Percentiles rank a stretch among this genome's conserved stretches.
Conservation (phyloP, 2,888 invertebrate species). For the Digitonthophagus gazella region DNA sequence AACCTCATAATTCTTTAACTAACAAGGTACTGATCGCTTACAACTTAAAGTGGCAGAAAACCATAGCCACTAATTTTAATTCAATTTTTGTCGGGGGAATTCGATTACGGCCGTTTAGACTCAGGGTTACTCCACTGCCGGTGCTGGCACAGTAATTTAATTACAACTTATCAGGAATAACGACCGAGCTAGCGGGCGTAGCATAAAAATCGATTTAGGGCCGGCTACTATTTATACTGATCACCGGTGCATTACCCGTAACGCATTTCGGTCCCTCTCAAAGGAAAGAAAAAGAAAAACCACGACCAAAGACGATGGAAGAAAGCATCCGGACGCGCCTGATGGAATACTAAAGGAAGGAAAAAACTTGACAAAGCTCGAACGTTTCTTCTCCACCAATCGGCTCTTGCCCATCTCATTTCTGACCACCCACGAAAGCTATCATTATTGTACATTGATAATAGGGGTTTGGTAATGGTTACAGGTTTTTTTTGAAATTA, state of each 20-base stretch:
- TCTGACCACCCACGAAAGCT: not conserved
- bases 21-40: not conserved
- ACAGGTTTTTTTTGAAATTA: not conserved
- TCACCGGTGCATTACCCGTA: constrained; percentile 36
- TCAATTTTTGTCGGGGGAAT: not conserved
- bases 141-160: not conserved
- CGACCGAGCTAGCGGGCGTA: not conserved
- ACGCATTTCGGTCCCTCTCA: constrained; percentile 18
- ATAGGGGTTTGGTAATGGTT: not conserved
- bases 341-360: not conserved
- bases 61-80: not conserved
- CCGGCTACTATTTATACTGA: constrained; percentile 37
- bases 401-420: not conserved
- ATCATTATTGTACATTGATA: not conserved
- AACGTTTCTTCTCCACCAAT: not conserved
- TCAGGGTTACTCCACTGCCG: not conserved
- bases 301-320: not conserved
- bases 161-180: not conserved
- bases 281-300: not conserved
- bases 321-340: not conserved
- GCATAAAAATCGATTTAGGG: constrained; percentile 35
- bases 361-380: not conserved
- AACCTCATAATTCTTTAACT: not conserved
- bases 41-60: not conserved
- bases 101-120: not conserved